Evolutionary conservation across 2,113 vertebrate genomes (phyloP).

Genomic region (Rafetus swinhoei): DNA sequence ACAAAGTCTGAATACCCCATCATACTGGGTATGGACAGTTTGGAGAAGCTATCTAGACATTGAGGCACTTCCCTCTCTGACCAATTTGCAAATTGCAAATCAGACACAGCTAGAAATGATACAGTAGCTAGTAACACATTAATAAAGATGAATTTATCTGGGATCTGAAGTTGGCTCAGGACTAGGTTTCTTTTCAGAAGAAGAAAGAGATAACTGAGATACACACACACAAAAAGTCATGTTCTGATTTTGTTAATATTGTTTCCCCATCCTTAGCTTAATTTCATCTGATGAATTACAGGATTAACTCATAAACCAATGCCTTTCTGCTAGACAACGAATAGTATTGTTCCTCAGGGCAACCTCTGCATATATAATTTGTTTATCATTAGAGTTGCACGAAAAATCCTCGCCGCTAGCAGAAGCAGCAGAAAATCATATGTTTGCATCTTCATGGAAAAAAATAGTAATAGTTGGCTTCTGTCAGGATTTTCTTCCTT

Average conservation of each 20-base stretch:
- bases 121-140: not conserved
- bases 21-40: accelerated
- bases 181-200: not conserved
- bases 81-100: not conserved
- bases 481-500: not conserved
- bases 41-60: not conserved
- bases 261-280: not conserved
- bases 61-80: not conserved
- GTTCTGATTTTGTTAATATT: not conserved
- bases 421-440: not conserved
- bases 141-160: not conserved
- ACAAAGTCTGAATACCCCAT: not conserved
- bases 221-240: accelerated
- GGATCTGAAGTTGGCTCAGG: not conserved
- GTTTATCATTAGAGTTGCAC: not conserved
- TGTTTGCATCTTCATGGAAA: accelerated
- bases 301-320: not conserved
- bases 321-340: not conserved
- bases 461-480: accelerated
- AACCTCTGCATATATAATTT: not conserved
- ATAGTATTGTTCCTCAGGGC: accelerated
- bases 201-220: not conserved
- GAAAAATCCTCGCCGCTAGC: not conserved
- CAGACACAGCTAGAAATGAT: not conserved
- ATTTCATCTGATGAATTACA: not conserved